A percentile compares a stretch with the other conserved stretches of the same genome.
Conservation (phyloP, 1,140 invertebrate genomes). For the Lutraria rhynchaena region DNA sequence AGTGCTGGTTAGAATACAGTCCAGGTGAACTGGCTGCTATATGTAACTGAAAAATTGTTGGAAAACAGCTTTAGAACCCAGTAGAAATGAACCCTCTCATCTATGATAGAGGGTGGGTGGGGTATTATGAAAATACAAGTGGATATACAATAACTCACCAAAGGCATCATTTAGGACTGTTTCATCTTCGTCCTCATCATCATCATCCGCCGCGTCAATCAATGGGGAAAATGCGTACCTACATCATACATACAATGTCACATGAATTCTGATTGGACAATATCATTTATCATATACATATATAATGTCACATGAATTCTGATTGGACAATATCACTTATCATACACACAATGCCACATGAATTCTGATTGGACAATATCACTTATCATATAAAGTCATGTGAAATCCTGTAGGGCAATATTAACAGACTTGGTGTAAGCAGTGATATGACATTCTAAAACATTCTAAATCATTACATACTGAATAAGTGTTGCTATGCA, state of each 20-base stretch:
- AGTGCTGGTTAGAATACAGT: too few relatives aligned
- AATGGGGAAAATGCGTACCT: slow-evolving; percentile 96
- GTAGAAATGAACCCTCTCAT: too few relatives aligned
- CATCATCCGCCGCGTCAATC: slow-evolving; percentile 91
- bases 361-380: not conserved
- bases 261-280: not conserved
- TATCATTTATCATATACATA: not conserved
- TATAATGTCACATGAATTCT: not conserved
- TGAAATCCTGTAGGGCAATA: too few relatives aligned
- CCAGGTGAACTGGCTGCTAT: too few relatives aligned
- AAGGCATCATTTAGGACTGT: slow-evolving; percentile 89
- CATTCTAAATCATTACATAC: too few relatives aligned
- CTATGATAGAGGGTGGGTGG: too few relatives aligned
- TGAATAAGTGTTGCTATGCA: too few relatives aligned
- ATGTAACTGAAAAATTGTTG: too few relatives aligned
- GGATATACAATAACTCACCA: slow-evolving; percentile 83
- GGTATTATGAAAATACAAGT: too few relatives aligned
- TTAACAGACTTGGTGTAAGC: too few relatives aligned
- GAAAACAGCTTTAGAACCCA: too few relatives aligned
- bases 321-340: not conserved
- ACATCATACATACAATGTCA: slow-evolving; percentile 33
- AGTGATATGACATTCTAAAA: too few relatives aligned
- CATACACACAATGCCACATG: not conserved
- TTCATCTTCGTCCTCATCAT: slow-evolving; percentile 88
- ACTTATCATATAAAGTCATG: not conserved